phyloP scores from a whole-genome alignment of 1,140 invertebrate genomes.

The Drosophila lini region DNA sequence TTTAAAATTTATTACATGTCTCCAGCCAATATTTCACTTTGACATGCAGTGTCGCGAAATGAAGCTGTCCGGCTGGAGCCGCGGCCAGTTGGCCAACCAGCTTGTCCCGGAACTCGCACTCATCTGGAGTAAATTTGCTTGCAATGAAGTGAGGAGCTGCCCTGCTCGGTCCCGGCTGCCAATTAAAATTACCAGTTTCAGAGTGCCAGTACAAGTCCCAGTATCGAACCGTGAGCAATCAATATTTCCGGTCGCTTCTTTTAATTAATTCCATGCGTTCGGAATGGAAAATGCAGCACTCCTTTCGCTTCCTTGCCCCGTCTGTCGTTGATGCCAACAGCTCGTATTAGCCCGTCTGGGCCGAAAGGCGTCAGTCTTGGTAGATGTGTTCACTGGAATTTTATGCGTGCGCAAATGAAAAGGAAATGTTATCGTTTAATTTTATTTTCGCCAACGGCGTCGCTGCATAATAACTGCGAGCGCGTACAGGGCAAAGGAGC shows the following conservation, averaged over 20 bases:
- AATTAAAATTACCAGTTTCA: slow-evolving; percentile 68
- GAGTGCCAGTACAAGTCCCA: slow-evolving; percentile 3
- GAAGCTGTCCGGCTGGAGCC: slow-evolving; percentile 79
- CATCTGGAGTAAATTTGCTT: slow-evolving; percentile 66
- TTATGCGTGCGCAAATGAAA: slow-evolving; percentile 79
- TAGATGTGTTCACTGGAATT: slow-evolving; percentile 39
- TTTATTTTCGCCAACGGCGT: slow-evolving; percentile 80
- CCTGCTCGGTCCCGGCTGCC: slow-evolving; percentile 61
- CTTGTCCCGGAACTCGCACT: slow-evolving; percentile 9
- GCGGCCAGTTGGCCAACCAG: slow-evolving; percentile 13
- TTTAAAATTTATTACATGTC: slow-evolving; percentile 84
- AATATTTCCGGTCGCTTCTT: slow-evolving; percentile 67
- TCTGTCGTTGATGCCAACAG: slow-evolving; percentile 8
- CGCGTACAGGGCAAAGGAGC: slow-evolving; percentile 23
- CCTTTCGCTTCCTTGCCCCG: slow-evolving; percentile 18
- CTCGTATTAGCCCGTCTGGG: slow-evolving; percentile 28
- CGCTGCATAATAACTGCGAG: slow-evolving; percentile 69
- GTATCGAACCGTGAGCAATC: slow-evolving; percentile 46
- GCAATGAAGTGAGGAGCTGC: slow-evolving; percentile 59
- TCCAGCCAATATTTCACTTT: slow-evolving; percentile 84
- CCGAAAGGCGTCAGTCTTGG: slow-evolving; percentile 24
- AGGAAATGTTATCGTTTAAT: slow-evolving; percentile 84
- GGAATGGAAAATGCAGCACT: slow-evolving; percentile 49
- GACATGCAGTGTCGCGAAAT: slow-evolving; percentile 83
- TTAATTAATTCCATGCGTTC: slow-evolving; percentile 74